A percentile compares a stretch with the other conserved stretches of the same genome.
These are phyloP conservation scores for Cheilosia impressa DNA, from an alignment of 2,888 invertebrate species.

Conservation along the genomic window DNA sequence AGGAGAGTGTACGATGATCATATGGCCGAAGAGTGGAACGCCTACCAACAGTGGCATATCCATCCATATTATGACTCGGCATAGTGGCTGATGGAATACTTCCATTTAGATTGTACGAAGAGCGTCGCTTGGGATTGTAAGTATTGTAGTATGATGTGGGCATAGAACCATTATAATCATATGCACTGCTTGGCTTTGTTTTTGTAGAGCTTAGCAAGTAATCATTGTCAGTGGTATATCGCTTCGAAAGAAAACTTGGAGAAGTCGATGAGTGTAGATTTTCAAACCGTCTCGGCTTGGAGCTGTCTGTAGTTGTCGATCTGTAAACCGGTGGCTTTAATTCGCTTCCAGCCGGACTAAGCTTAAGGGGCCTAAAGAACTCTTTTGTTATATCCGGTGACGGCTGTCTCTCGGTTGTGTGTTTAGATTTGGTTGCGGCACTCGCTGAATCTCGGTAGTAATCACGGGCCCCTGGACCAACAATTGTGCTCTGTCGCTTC, in stretches of 20 bases:
- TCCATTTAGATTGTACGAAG: conserved; percentile 81
- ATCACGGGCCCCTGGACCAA: conserved; percentile 86
- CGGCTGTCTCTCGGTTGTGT: conserved; percentile 77
- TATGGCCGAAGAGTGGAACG: conserved; percentile 80
- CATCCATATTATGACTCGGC: conserved; percentile 79
- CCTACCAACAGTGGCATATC: conserved; percentile 83
- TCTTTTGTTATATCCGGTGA: conserved; percentile 82
- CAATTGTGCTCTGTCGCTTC: conserved; percentile 88
- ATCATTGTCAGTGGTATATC: conserved; percentile 79
- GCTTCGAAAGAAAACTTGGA: conserved; percentile 80
- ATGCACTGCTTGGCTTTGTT: conserved; percentile 38
- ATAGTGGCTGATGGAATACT: conserved; percentile 75
- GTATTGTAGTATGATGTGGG: conserved; percentile 81
- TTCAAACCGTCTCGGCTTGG: conserved; percentile 81
- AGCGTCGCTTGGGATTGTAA: conserved; percentile 82
- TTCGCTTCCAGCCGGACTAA: conserved; percentile 82
- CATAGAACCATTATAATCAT: conserved; percentile 46
- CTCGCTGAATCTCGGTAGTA: conserved; percentile 83
- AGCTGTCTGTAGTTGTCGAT: conserved; percentile 78
- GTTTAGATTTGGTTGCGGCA: conserved; percentile 76
- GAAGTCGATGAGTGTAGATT: conserved; percentile 80
- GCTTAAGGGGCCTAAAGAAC: conserved; percentile 81
- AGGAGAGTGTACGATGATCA: conserved; percentile 82
- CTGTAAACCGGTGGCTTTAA: conserved; percentile 81
- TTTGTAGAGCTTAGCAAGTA: conserved; percentile 71